Percentiles rank a stretch among this genome's conserved stretches.
Evolutionary conservation across 2,888 invertebrate species (phyloP).

Genomic region (Tiliacea citrago): DNA sequence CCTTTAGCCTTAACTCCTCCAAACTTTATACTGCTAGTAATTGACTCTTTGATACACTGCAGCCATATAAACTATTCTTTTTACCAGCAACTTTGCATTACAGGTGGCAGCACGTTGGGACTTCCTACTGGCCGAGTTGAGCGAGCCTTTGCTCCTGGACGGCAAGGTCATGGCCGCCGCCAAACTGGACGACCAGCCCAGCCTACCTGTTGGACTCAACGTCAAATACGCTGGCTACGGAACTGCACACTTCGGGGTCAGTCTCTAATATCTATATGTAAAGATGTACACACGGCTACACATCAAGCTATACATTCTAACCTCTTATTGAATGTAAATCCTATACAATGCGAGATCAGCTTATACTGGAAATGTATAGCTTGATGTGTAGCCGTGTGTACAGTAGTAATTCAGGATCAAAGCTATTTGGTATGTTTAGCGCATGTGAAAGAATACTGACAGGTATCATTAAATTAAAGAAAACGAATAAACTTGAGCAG

Average conservation of each 20-base stretch:
- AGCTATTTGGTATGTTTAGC: not conserved
- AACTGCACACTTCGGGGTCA: slow-evolving; percentile 83
- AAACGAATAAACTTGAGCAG: not conserved
- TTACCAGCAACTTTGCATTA: slow-evolving; percentile 10
- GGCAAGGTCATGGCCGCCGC: slow-evolving; percentile 79
- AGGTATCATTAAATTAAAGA: not conserved
- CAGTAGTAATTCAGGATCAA: not conserved
- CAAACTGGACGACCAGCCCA: slow-evolving; percentile 72
- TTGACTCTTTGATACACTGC: not conserved
- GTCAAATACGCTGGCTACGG: slow-evolving; percentile 85
- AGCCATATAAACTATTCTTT: not conserved
- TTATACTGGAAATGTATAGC: too few relatives aligned
- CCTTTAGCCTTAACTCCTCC: not conserved
- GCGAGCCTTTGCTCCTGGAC: slow-evolving; percentile 80
- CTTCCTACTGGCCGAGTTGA: slow-evolving; percentile 83
- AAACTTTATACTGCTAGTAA: not conserved
- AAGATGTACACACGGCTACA: too few relatives aligned
- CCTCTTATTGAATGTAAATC: too few relatives aligned
- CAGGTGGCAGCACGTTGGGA: slow-evolving; percentile 87
- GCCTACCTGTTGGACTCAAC: slow-evolving; percentile 66
- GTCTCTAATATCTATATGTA: slow-evolving; percentile 44
- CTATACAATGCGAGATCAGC: too few relatives aligned
- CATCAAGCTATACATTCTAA: too few relatives aligned
- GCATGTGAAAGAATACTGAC: not conserved
- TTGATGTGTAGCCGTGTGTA: too few relatives aligned